Percentiles rank a stretch among this genome's conserved stretches.
phyloP scores from a whole-genome alignment of 2,888 invertebrate species.

The Ditula angustiorana region DNA sequence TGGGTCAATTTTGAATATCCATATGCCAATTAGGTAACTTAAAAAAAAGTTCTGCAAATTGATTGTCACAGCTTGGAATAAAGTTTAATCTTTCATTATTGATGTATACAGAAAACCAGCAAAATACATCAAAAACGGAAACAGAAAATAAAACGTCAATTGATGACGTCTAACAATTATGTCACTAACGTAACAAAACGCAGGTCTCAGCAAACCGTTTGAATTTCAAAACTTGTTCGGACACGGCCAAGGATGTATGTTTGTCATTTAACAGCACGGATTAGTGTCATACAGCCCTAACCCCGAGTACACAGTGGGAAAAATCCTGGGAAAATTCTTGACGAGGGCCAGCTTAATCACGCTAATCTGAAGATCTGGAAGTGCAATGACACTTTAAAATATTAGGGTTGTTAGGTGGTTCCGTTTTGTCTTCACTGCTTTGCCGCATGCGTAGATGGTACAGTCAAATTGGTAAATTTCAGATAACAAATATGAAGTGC shows the following conservation, averaged over 20 bases:
- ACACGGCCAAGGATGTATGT: conserved; percentile 13
- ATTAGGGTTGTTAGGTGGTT: background rate
- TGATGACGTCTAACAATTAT: too few species aligned
- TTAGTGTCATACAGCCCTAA: conserved; percentile 9
- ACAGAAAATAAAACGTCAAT: too few species aligned
- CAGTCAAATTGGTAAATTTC: too few species aligned
- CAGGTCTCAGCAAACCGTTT: background rate
- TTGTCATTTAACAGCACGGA: conserved; percentile 11
- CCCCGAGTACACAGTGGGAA: background rate
- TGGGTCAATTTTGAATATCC: conserved; percentile 46
- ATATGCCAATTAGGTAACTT: conserved; percentile 45
- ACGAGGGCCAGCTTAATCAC: conserved; percentile 7
- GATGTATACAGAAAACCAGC: too few species aligned
- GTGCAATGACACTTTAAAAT: conserved; percentile 15
- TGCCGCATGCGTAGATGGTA: too few species aligned
- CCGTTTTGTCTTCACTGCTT: too few species aligned
- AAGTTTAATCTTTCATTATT: too few species aligned
- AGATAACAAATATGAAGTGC: too few species aligned
- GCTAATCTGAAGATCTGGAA: conserved; percentile 2
- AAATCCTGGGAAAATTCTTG: conserved; percentile 17
- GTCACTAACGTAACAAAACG: too few species aligned
- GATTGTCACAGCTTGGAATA: too few species aligned
- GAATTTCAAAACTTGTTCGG: background rate
- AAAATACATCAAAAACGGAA: too few species aligned
- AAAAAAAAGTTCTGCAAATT: background rate